These are phyloP conservation scores for Epistrophe eligans DNA, from an alignment of 2,888 invertebrate genomes.

Conservation along the genomic window DNA sequence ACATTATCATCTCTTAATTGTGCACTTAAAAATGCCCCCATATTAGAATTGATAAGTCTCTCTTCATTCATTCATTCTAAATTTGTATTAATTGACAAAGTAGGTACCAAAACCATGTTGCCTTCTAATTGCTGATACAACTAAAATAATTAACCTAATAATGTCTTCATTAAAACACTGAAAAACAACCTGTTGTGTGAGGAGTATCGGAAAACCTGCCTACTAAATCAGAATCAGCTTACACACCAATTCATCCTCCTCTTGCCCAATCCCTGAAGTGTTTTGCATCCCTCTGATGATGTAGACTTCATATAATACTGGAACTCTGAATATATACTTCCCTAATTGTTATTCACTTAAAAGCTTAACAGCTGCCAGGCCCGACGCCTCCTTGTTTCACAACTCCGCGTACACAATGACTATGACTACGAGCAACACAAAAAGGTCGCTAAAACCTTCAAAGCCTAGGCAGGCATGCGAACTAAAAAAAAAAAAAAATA, in stretches of 20 bases:
- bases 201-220: slow-evolving; percentile 56
- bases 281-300: slow-evolving; percentile 28
- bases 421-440: slow-evolving; percentile 18
- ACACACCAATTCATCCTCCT: slow-evolving; percentile 25
- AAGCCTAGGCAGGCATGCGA: slow-evolving; percentile 21
- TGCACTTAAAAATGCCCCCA: background rate
- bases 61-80: background rate
- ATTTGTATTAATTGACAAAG: slow-evolving; percentile 47
- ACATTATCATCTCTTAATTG: background rate
- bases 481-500: slow-evolving; percentile 14
- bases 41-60: background rate
- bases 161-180: slow-evolving; percentile 66
- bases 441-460: slow-evolving; percentile 45
- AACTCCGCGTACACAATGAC: slow-evolving; percentile 59
- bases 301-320: slow-evolving; percentile 1
- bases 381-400: slow-evolving; percentile 71
- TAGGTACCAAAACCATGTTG: slow-evolving; percentile 28
- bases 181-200: slow-evolving; percentile 65
- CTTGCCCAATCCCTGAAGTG: background rate
- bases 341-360: slow-evolving; percentile 76
- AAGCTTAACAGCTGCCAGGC: slow-evolving; percentile 74
- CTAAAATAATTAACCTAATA: slow-evolving; percentile 66
- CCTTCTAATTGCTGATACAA: slow-evolving; percentile 57
- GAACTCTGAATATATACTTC: slow-evolving; percentile 60
- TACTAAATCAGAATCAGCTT: slow-evolving; percentile 63